Conservation (phyloP, 2,797 vertebrate species). For the Brachyrhaphis roseni region DNA sequence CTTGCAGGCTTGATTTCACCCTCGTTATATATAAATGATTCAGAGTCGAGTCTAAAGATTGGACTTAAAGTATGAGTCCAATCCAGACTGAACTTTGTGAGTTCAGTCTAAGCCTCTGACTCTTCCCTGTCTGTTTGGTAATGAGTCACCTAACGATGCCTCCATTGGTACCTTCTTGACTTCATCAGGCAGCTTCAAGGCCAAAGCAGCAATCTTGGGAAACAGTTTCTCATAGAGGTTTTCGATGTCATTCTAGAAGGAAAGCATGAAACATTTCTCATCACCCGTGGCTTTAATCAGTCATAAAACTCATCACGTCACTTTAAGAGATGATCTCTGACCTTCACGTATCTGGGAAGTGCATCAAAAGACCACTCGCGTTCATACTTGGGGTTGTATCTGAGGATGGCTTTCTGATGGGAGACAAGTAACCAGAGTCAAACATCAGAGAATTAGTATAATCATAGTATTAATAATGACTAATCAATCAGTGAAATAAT, state of each 20-base stretch:
- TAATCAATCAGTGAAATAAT: too few species aligned
- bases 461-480: too few species aligned
- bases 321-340: conserved; percentile 29
- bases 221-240: conserved; percentile 25
- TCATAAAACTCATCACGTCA: not conserved
- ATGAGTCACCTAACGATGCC: not conserved
- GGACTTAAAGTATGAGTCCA: not conserved
- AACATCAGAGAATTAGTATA: not conserved
- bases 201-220: conserved; percentile 73
- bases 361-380: conserved; percentile 70
- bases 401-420: conserved; percentile 65
- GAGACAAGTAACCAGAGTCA: not conserved
- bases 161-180: conserved; percentile 60
- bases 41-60: not conserved
- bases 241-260: conserved; percentile 25
- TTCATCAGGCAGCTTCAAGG: conserved; percentile 38
- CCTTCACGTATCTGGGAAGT: conserved; percentile 54
- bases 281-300: fast-evolving
- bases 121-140: not conserved
- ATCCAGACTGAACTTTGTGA: not conserved
- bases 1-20: not conserved
- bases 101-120: not conserved
- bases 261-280: not conserved
- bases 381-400: conserved; percentile 67
- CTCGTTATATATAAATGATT: not conserved